Evolutionary conservation across 2,113 vertebrate species (phyloP), one percentile per base, ranked within the genome.

Genomic region (Perca flavescens): DNA sequence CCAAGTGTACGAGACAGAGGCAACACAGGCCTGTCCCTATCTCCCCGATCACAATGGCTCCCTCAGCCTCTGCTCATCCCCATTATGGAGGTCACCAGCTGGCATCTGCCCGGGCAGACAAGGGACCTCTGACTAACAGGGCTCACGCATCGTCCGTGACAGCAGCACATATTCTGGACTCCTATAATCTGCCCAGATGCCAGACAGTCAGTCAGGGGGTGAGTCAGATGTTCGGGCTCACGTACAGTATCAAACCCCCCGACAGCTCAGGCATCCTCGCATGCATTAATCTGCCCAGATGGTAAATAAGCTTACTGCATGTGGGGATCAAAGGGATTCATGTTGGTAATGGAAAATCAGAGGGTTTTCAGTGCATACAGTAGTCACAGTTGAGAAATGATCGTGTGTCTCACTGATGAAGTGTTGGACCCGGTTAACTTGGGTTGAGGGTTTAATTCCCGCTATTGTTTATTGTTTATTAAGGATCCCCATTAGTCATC

Each of bases 21-120:
- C 85, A 58, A 57, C 79, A 72, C 87, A 87, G 76, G 78, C 71
- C 79, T n/a, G 83, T 71, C 86, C 61, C 87, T 70, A 69, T 81
- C 80, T 74, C 68, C 36, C 50, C 5, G 19, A 7, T 83, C 89
- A 93, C 90, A 85, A 90, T 79, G 64, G 84, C 72, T 52, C 56
- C 81, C 78, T 83, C 85, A 68, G 79, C 64, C 71, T 56, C 69
- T 6, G 79, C 67, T 80, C 64, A 66, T 70, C 65, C 2, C 71
- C 60, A 47, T 65, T 86, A 90, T 92, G 80, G 86, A 92, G 91
- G 89, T 92, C 91, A 92, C 84, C 90, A 91, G 91, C 89, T 90
- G 90, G 89, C 77, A 75, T 85, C 71, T 53, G 87, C 66, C 89
- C 49, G 50, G 54, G 73, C 83, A 64, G 67, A 89, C 82, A 71